Percentiles rank a stretch among this genome's conserved stretches.
Conservation (phyloP, 2,888 invertebrate genomes). For the Malacosoma neustria region DNA sequence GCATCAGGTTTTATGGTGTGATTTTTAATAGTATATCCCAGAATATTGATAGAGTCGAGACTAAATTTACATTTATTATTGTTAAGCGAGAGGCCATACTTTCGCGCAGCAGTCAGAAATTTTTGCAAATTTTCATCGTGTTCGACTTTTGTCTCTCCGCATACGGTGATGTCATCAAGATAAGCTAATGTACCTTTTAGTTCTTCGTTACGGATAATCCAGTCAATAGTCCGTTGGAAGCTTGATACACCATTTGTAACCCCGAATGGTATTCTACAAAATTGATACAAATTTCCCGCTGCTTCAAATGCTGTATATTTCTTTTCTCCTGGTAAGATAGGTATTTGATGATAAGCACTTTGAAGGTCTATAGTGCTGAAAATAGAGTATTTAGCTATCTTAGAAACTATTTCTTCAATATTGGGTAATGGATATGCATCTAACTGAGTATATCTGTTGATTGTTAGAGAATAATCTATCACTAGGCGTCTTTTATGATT, state of each 20-base stretch:
- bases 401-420: constrained; percentile 7
- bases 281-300: not conserved
- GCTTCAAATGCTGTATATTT: constrained; percentile 3
- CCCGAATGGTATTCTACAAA: not conserved
- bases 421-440: constrained; percentile 16
- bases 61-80: no score
- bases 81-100: no score
- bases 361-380: not conserved
- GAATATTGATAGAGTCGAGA: no score
- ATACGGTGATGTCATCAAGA: no score
- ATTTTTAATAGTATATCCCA: no score
- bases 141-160: no score
- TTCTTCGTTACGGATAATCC: no score
- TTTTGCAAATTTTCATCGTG: not conserved
- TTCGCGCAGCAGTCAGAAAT: no score
- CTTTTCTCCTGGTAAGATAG: constrained; percentile 1
- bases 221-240: no score
- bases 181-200: no score
- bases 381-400: constrained; percentile 3
- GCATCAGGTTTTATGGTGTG: not conserved
- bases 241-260: no score
- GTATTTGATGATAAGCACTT: constrained; percentile 2
- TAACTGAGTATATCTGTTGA: constrained; percentile 15
- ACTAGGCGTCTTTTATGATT: constrained; percentile 15
- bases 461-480: constrained; percentile 14